phyloP scores from a whole-genome alignment of 2,113 vertebrate genomes.

The Dicentrarchus labrax region DNA sequence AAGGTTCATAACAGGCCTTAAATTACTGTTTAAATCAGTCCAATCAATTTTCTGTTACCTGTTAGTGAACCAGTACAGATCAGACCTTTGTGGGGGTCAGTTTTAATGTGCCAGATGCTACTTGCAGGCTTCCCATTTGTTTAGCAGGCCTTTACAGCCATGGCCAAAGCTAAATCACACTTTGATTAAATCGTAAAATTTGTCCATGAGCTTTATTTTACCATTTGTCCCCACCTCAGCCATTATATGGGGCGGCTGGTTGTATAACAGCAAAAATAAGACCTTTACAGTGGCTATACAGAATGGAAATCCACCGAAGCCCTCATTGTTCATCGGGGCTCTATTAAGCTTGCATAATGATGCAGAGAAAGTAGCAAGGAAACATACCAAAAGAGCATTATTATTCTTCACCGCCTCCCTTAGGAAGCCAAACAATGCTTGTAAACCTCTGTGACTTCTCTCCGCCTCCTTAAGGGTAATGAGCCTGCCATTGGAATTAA shows the following conservation, averaged over 20 bases:
- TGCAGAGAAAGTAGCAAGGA: conserved; percentile 46
- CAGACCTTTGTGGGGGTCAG: conserved; percentile 22
- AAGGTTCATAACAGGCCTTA: neutral
- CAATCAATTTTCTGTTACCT: neutral
- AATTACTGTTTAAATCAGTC: conserved; percentile 16
- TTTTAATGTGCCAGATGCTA: conserved; percentile 58
- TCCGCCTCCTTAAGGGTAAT: conserved; percentile 62
- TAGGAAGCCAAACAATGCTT: conserved; percentile 57
- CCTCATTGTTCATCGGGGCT: conserved; percentile 58
- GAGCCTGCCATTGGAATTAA: conserved; percentile 64
- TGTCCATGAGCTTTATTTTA: conserved; percentile 55
- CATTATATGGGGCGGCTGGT: conserved; percentile 42
- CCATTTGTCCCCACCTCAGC: conserved; percentile 46
- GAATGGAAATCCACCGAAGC: conserved; percentile 51
- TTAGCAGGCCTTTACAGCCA: conserved; percentile 49
- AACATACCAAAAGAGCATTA: conserved; percentile 54
- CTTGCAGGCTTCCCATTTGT: conserved; percentile 35
- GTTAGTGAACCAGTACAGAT: conserved; percentile 1
- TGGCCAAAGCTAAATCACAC: conserved; percentile 42
- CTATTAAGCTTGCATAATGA: conserved; percentile 62
- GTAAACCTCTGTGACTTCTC: conserved; percentile 60
- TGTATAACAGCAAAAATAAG: conserved; percentile 47
- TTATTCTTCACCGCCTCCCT: conserved; percentile 38
- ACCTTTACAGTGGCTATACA: conserved; percentile 33
- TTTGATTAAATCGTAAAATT: conserved; percentile 54